Evolutionary conservation across 2,797 vertebrate species (phyloP).

Genomic region (Helostoma temminkii): DNA sequence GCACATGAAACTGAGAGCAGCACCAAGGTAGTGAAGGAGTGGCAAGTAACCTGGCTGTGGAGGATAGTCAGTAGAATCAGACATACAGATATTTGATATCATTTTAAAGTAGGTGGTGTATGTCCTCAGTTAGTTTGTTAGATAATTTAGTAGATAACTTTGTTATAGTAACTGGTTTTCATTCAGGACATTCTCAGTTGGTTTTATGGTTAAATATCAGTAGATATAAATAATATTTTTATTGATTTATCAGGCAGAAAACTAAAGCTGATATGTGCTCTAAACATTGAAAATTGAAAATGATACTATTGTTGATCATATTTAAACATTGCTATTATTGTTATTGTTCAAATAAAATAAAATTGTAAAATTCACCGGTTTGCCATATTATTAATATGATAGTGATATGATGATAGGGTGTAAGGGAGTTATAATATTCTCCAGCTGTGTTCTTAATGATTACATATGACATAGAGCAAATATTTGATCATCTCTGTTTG

Average conservation of each 20-base stretch:
- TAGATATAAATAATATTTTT: background rate
- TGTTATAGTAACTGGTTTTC: background rate
- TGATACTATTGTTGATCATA: background rate
- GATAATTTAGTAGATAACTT: background rate
- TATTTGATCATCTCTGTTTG: constrained; percentile 51
- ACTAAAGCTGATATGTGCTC: background rate
- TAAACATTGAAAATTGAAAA: background rate
- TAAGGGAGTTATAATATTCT: background rate
- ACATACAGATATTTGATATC: background rate
- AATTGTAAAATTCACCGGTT: background rate
- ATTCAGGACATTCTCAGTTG: background rate
- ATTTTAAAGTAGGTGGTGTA: background rate
- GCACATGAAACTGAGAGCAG: constrained; percentile 81
- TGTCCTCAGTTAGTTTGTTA: background rate
- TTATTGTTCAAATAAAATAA: no score
- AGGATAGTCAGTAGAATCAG: constrained; percentile 7
- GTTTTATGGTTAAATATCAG: background rate
- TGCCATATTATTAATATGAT: background rate
- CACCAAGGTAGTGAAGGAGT: constrained; percentile 82
- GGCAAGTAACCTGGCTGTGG: constrained; percentile 71
- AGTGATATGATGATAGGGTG: no score
- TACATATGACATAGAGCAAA: constrained; percentile 31
- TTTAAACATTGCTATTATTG: no score
- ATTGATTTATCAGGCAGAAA: background rate
- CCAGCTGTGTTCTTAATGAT: constrained; percentile 7